phyloP scores from a whole-genome alignment of 30 jellyfish, hydroid and myxozoan species.

The Sanderia malayensis region DNA sequence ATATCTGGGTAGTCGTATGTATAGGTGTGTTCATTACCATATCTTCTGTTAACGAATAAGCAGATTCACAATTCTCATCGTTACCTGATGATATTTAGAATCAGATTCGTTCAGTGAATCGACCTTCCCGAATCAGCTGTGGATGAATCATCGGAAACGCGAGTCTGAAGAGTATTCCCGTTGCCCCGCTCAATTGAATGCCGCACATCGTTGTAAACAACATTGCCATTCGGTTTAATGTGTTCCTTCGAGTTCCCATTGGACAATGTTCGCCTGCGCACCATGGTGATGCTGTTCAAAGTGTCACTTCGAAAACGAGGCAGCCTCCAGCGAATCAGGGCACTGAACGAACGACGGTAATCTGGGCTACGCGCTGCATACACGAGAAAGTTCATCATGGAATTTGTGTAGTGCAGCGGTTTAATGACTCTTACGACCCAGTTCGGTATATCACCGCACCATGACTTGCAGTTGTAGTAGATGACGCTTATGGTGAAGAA shows the following conservation, averaged over 20 bases:
- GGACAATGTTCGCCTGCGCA: constrained; percentile 44
- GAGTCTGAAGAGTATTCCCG: neutral
- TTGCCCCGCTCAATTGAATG: constrained; percentile 30
- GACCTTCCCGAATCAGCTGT: neutral
- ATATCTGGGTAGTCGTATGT: too few species aligned
- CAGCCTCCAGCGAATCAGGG: constrained; percentile 56
- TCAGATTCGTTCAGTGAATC: too few species aligned
- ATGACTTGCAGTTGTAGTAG: constrained; percentile 39
- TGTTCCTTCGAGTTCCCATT: constrained; percentile 32
- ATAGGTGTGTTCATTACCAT: too few species aligned
- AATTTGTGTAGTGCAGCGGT: constrained; percentile 66
- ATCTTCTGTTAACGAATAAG: too few species aligned
- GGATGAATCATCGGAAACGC: neutral
- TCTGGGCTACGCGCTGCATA: constrained; percentile 95
- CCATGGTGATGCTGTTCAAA: constrained; percentile 23
- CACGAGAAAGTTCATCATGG: constrained; percentile 88
- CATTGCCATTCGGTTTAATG: constrained; percentile 21
- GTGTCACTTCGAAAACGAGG: constrained; percentile 63
- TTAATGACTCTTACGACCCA: constrained; percentile 26
- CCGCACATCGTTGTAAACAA: constrained; percentile 31
- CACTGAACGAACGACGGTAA: constrained; percentile 69
- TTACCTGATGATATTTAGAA: too few species aligned
- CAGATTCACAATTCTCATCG: too few species aligned
- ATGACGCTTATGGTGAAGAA: constrained; percentile 59
- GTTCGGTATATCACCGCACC: constrained; percentile 39